These are phyloP conservation scores for Corella eumyota DNA, from an alignment of 23 tunicate species.

Conservation along the genomic window DNA sequence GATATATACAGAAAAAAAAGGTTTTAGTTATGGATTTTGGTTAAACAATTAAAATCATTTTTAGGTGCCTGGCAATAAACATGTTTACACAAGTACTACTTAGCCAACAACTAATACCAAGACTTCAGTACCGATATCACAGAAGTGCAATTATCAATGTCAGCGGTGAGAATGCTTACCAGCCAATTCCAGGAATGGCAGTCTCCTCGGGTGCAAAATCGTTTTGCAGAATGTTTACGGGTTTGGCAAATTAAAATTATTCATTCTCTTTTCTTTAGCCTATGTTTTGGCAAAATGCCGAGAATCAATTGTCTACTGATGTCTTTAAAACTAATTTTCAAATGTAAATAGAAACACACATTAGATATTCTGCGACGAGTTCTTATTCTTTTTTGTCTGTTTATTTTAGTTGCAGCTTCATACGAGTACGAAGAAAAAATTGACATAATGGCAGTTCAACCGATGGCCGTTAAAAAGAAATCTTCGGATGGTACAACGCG, in stretches of 20 bases:
- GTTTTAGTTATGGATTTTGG: too few relatives aligned
- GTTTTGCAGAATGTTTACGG: slow-evolving; percentile 56
- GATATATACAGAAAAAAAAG: too few relatives aligned
- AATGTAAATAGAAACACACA: too few relatives aligned
- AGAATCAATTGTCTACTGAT: too few relatives aligned
- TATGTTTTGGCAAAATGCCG: too few relatives aligned
- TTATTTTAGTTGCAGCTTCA: slow-evolving; percentile 73
- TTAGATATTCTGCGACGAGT: too few relatives aligned
- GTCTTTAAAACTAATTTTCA: too few relatives aligned
- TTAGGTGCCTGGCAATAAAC: slow-evolving; percentile 77
- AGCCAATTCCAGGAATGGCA: slow-evolving; percentile 95
- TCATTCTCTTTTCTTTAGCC: too few relatives aligned
- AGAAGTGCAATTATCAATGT: slow-evolving; percentile 80
- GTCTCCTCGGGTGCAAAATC: slow-evolving; percentile 92
- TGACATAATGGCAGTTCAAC: slow-evolving; percentile 81
- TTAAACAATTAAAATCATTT: too few relatives aligned
- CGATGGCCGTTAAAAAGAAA: slow-evolving; percentile 47
- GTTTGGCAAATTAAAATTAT: too few relatives aligned
- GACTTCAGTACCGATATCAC: slow-evolving; percentile 78
- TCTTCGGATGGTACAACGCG: background rate
- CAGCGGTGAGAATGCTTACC: slow-evolving; percentile 83
- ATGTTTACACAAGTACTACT: slow-evolving; percentile 79
- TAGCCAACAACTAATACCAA: slow-evolving; percentile 65
- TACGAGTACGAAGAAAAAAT: slow-evolving; percentile 81
- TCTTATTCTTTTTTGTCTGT: too few relatives aligned